Conservation (phyloP, 2,888 invertebrate species). For the Pristionchus mayeri region DNA sequence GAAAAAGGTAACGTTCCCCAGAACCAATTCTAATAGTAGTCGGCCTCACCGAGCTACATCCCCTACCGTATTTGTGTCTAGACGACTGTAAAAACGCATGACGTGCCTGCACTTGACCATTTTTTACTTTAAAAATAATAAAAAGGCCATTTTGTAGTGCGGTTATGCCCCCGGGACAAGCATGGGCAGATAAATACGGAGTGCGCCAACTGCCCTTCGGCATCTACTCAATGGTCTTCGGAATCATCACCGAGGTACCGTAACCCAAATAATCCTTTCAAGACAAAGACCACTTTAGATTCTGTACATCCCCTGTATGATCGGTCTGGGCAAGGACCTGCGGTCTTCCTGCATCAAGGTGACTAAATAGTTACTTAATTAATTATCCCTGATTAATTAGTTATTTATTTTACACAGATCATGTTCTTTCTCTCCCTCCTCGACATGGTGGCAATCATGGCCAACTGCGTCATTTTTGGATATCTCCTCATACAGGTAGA, state of each 20-base stretch:
- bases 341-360: conserved; percentile 7
- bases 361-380: not conserved
- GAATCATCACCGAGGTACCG: conserved; percentile 10
- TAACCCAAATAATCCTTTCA: not conserved
- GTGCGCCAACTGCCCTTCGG: not conserved
- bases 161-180: not conserved
- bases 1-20: too few species aligned
- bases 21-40: too few species aligned
- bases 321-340: not conserved
- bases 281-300: not conserved
- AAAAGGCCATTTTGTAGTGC: not conserved
- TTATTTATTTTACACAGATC: not conserved
- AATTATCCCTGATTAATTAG: not conserved
- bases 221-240: not conserved
- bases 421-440: not conserved
- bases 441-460: not conserved
- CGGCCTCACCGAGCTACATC: too few species aligned
- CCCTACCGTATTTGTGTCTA: not conserved
- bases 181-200: not conserved
- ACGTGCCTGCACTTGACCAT: too few species aligned
- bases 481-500: not conserved
- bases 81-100: too few species aligned
- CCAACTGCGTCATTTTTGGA: not conserved
- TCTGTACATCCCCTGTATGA: conserved; percentile 27
- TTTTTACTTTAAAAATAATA: too few species aligned